Conservation (phyloP, 2,888 invertebrate genomes). For the Clistopyga incitator region DNA sequence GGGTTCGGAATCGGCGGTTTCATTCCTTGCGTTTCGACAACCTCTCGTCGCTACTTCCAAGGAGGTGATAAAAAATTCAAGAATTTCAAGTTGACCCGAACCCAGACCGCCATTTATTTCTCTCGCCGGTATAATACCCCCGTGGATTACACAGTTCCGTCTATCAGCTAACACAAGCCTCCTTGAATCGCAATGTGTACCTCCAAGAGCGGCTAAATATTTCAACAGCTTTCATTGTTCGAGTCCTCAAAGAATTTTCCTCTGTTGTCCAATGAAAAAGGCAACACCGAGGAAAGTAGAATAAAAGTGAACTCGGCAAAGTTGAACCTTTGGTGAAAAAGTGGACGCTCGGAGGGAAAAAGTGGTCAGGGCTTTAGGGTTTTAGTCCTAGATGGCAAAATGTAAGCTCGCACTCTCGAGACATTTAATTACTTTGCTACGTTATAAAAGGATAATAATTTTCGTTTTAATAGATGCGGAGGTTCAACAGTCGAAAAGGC, state of each 20-base stretch:
- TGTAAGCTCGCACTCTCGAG: background rate
- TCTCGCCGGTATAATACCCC: slow-evolving; percentile 4
- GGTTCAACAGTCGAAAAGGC: background rate
- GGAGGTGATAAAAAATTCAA: slow-evolving; percentile 16
- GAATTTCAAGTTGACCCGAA: slow-evolving; percentile 3
- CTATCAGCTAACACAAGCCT: background rate
- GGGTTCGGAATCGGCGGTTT: no score
- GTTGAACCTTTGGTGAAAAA: no score
- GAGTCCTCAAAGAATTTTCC: slow-evolving; percentile 24
- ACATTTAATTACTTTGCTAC: background rate
- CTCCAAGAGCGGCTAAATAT: slow-evolving; percentile 31
- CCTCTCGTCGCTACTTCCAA: background rate
- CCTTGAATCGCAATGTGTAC: background rate
- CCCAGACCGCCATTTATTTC: slow-evolving; percentile 33
- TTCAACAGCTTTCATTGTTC: slow-evolving; percentile 20
- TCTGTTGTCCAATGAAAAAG: slow-evolving; percentile 11
- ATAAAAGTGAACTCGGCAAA: background rate
- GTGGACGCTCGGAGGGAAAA: background rate
- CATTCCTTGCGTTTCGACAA: no score
- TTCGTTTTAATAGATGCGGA: no score
- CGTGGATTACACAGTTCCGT: background rate
- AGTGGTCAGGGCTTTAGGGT: background rate
- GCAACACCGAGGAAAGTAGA: background rate
- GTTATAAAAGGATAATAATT: no score
- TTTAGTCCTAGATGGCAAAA: background rate